Conservation (phyloP, 2,888 invertebrate genomes). For the Saturnia japonica region DNA sequence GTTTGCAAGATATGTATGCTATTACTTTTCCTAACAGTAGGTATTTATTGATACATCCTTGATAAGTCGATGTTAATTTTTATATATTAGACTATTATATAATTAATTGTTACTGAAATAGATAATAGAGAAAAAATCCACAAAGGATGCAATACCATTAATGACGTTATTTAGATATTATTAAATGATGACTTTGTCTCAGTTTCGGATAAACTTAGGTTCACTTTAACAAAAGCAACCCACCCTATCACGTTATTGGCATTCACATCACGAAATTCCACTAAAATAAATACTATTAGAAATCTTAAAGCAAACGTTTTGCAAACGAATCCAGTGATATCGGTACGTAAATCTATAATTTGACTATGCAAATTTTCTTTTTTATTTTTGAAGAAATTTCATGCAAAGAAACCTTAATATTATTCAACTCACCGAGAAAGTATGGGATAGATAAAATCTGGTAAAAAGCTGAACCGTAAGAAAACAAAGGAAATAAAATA, state of each 20-base stretch:
- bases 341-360: conserved; percentile 4
- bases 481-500: conserved; percentile 32
- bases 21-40: too few species aligned
- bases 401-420: conserved; percentile 19
- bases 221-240: not conserved
- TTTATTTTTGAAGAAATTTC: conserved; percentile 15
- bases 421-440: conserved; percentile 24
- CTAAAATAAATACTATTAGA: not conserved
- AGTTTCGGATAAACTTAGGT: not conserved
- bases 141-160: too few species aligned
- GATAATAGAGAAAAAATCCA: too few species aligned
- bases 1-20: not conserved
- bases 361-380: conserved; percentile 14
- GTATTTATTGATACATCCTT: too few species aligned
- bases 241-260: not conserved
- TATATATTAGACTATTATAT: not conserved
- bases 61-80: too few species aligned
- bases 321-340: conserved; percentile 4
- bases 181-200: not conserved
- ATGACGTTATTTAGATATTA: not conserved
- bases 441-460: conserved; percentile 30
- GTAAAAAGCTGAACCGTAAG: conserved; percentile 25
- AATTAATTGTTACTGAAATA: not conserved
- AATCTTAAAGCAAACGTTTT: not conserved
- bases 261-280: not conserved